Evolutionary conservation across 2,113 vertebrate genomes (phyloP).

Genomic region (Menidia beryllina): DNA sequence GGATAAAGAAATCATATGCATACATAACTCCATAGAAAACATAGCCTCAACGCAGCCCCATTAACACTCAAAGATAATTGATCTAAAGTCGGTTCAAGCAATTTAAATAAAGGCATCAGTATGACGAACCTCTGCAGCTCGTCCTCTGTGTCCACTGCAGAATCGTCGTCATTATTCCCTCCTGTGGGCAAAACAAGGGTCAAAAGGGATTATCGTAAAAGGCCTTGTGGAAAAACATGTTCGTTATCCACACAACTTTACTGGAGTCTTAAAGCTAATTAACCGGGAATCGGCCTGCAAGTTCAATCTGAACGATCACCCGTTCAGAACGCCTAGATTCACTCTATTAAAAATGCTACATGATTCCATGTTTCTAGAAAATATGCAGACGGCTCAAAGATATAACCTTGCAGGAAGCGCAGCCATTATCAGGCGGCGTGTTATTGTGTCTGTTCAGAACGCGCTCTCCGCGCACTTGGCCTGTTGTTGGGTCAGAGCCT

Average conservation of each 20-base stretch:
- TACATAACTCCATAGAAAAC: too few species aligned
- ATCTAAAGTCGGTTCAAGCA: not conserved
- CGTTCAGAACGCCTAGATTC: not conserved
- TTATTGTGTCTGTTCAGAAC: slow-evolving; percentile 40
- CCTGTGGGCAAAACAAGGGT: too few species aligned
- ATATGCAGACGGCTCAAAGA: not conserved
- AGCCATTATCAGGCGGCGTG: not conserved
- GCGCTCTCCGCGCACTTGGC: not conserved
- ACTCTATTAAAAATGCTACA: slow-evolving; percentile 1
- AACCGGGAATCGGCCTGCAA: slow-evolving; percentile 5
- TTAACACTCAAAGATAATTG: not conserved
- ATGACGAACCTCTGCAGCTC: slow-evolving; percentile 85
- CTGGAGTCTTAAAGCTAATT: slow-evolving; percentile 11
- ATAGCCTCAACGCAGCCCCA: not conserved
- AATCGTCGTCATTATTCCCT: slow-evolving; percentile 72
- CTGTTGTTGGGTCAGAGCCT: slow-evolving; percentile 23
- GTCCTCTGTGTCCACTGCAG: slow-evolving; percentile 88
- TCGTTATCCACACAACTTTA: not conserved
- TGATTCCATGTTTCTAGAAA: slow-evolving; percentile 3
- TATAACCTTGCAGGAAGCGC: not conserved
- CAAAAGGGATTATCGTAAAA: too few species aligned
- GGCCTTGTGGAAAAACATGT: not conserved
- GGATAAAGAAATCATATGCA: too few species aligned
- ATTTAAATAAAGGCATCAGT: not conserved
- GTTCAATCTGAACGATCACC: not conserved